Percentiles rank a stretch among this genome's conserved stretches.
phyloP scores from a whole-genome alignment of 2,113 vertebrate genomes.

The Ochotona curzoniae region DNA sequence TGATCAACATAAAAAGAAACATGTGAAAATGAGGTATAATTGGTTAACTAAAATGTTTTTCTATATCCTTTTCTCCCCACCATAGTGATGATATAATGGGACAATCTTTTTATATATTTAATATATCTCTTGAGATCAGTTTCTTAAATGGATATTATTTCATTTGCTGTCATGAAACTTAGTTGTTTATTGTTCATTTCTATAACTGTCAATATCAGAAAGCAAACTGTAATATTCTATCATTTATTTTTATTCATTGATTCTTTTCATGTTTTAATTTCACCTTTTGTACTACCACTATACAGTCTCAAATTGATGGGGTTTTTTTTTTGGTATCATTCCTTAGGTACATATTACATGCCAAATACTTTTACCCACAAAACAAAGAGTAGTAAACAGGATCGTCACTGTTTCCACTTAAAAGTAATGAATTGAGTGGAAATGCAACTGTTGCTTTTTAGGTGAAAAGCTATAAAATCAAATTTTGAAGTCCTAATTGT shows the following conservation, averaged over 20 bases:
- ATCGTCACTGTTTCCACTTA: background rate
- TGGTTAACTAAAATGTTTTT: background rate
- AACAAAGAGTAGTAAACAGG: background rate
- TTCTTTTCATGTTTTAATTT: background rate
- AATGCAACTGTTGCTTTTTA: background rate
- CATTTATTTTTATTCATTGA: background rate
- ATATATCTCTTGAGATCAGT: conserved; percentile 5
- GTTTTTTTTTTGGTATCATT: conserved; percentile 10
- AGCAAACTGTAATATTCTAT: background rate
- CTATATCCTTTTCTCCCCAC: background rate
- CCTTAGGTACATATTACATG: background rate
- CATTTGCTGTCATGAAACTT: background rate
- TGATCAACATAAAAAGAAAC: background rate
- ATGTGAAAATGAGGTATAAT: background rate
- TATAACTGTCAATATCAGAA: conserved; percentile 19
- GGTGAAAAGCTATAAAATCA: background rate
- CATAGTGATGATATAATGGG: background rate
- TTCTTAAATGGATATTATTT: too few relatives aligned
- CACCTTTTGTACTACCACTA: background rate
- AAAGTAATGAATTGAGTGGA: background rate
- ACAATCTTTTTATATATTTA: background rate
- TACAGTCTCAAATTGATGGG: background rate
- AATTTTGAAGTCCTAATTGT: background rate
- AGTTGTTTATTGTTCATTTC: background rate
- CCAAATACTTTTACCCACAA: background rate